phyloP scores from a whole-genome alignment of 2,113 vertebrate genomes.

The Halichoeres trimaculatus region DNA sequence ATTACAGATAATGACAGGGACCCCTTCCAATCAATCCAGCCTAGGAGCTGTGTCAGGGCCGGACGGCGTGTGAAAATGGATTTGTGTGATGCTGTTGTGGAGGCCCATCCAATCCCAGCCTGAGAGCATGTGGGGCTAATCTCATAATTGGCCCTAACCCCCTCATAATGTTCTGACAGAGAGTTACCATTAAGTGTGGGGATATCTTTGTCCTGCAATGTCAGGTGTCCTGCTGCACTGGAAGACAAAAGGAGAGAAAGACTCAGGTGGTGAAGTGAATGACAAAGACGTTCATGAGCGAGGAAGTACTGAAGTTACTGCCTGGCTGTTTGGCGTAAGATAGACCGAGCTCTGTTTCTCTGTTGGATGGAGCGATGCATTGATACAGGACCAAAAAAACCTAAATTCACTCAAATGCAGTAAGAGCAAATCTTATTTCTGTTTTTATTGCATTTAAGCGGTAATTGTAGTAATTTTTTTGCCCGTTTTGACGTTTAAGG shows the following conservation, averaged over 20 bases:
- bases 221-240: slow-evolving; percentile 81
- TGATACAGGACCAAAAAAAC: neutral
- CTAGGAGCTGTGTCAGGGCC: slow-evolving; percentile 77
- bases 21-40: slow-evolving; percentile 78
- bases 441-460: neutral
- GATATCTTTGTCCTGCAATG: slow-evolving; percentile 83
- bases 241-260: slow-evolving; percentile 44
- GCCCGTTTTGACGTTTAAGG: no score
- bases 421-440: neutral
- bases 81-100: slow-evolving; percentile 85
- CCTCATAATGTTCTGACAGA: slow-evolving; percentile 87
- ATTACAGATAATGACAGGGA: slow-evolving; percentile 83
- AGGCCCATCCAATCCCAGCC: slow-evolving; percentile 85
- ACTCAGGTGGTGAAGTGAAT: slow-evolving; percentile 45
- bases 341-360: slow-evolving; percentile 11
- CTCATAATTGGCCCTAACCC: slow-evolving; percentile 89
- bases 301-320: slow-evolving; percentile 23
- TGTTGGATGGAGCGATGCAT: neutral
- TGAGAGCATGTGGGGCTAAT: slow-evolving; percentile 86
- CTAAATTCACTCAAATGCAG: no score
- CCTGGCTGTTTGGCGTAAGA: slow-evolving; percentile 80
- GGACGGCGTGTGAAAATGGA: slow-evolving; percentile 83
- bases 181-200: slow-evolving; percentile 86
- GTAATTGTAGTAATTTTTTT: no score
- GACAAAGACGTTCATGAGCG: slow-evolving; percentile 67